These are phyloP conservation scores for Vidua chalybeata DNA, from an alignment of 2,113 vertebrate species.

Conservation along the genomic window DNA sequence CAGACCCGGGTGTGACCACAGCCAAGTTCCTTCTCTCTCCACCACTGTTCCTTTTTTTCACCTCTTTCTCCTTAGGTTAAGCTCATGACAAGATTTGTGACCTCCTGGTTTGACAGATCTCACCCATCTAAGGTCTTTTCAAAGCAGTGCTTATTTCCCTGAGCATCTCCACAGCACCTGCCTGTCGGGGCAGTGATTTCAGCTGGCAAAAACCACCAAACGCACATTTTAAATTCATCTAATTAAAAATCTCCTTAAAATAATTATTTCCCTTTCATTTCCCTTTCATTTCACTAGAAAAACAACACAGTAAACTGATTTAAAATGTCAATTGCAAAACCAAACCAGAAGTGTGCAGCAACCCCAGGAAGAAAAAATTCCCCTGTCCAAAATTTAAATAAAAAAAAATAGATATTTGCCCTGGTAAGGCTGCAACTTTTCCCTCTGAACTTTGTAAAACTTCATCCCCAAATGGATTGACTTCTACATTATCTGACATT, in stretches of 20 bases:
- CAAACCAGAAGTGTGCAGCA: not conserved
- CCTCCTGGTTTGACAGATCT: not conserved
- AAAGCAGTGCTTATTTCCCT: not conserved
- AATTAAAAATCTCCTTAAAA: not conserved
- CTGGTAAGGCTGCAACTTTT: not conserved
- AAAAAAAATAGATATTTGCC: not conserved
- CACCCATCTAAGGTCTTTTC: not conserved
- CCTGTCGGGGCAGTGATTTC: not conserved
- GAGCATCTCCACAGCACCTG: not conserved
- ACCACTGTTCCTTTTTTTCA: not conserved
- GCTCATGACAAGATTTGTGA: not conserved
- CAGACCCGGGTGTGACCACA: not conserved
- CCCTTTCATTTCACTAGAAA: not conserved
- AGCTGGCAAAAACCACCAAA: not conserved
- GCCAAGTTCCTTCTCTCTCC: not conserved
- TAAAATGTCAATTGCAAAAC: rapidly evolving
- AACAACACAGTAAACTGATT: not conserved
- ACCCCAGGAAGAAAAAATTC: not conserved
- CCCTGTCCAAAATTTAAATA: not conserved
- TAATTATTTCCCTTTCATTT: not conserved
- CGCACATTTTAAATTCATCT: not conserved
- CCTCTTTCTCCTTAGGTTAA: not conserved
- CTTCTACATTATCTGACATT: slow-evolving; percentile 56
- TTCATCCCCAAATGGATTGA: slow-evolving; percentile 17
- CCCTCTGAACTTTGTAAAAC: slow-evolving; percentile 35